Conservation (phyloP, 2,888 invertebrate genomes). For the Synergus laeviventris region DNA sequence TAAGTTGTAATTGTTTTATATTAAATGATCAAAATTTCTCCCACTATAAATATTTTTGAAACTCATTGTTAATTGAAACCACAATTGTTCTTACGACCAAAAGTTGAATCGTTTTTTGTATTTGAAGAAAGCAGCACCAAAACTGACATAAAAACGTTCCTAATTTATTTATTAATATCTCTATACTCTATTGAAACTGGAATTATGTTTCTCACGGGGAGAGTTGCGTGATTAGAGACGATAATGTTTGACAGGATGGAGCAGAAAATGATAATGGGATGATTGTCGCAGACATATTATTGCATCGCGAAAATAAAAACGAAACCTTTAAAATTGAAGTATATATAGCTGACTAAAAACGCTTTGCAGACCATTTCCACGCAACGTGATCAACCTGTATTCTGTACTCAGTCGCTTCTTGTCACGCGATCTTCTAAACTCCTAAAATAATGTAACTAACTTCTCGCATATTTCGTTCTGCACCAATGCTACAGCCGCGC, state of each 20-base stretch:
- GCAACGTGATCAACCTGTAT: constrained; percentile 17
- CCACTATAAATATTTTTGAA: background rate
- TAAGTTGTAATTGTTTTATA: background rate
- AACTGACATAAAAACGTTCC: background rate
- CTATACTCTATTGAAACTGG: background rate
- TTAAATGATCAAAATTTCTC: background rate
- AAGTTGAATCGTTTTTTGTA: background rate
- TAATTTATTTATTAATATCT: background rate
- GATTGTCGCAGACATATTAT: background rate
- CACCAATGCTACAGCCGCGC: background rate
- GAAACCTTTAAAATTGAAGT: background rate
- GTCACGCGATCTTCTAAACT: constrained; percentile 11
- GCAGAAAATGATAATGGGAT: background rate
- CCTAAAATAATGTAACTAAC: background rate
- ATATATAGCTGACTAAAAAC: background rate
- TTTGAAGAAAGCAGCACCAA: background rate
- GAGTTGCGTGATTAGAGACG: background rate
- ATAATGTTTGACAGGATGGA: background rate
- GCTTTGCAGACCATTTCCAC: constrained; percentile 6
- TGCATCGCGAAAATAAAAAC: background rate
- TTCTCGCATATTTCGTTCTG: constrained; percentile 18
- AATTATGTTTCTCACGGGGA: background rate
- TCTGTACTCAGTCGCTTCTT: constrained; percentile 3
- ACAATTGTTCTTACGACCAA: background rate
- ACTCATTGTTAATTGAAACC: background rate